These are phyloP conservation scores for Drosophila merina DNA, from an alignment of 2,888 invertebrate species.

Conservation along the genomic window DNA sequence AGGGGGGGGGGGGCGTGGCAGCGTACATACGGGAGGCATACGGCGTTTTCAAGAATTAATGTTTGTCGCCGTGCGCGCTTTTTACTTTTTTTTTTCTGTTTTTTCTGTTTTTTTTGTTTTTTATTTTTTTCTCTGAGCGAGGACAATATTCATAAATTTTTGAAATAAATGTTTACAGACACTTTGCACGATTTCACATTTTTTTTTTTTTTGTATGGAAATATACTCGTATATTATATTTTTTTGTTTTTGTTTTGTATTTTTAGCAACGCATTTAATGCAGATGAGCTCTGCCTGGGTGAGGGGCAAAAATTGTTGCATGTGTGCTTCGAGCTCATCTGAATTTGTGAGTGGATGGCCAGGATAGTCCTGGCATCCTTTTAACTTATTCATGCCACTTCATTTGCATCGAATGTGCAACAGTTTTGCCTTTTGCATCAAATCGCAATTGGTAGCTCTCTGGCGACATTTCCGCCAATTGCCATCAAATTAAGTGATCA, in stretches of 20 bases:
- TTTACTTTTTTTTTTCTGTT: slow-evolving; percentile 4
- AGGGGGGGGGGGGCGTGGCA: background rate
- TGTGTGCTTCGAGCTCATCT: slow-evolving; percentile 12
- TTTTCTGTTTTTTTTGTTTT: background rate
- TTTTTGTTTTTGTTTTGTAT: too few species aligned
- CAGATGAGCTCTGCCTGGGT: slow-evolving; percentile 35
- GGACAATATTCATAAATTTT: slow-evolving; percentile 47
- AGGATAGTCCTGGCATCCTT: background rate
- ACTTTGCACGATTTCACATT: slow-evolving; percentile 53
- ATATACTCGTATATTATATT: background rate
- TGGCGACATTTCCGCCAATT: slow-evolving; percentile 11
- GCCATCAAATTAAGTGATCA: slow-evolving; percentile 30
- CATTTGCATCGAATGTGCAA: slow-evolving; percentile 38
- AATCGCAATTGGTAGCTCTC: slow-evolving; percentile 23
- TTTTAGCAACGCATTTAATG: slow-evolving; percentile 36
- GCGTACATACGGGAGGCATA: background rate
- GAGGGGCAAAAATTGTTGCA: background rate
- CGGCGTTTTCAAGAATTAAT: slow-evolving; percentile 24
- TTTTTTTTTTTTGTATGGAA: background rate
- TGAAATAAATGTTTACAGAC: slow-evolving; percentile 60
- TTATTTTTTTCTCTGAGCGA: background rate
- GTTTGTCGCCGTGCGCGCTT: slow-evolving; percentile 29
- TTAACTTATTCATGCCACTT: slow-evolving; percentile 48
- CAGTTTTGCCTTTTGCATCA: slow-evolving; percentile 9
- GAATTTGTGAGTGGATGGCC: background rate